These are phyloP conservation scores for Fistularia tabacaria DNA, from an alignment of 2,797 vertebrate genomes.

Conservation along the genomic window DNA sequence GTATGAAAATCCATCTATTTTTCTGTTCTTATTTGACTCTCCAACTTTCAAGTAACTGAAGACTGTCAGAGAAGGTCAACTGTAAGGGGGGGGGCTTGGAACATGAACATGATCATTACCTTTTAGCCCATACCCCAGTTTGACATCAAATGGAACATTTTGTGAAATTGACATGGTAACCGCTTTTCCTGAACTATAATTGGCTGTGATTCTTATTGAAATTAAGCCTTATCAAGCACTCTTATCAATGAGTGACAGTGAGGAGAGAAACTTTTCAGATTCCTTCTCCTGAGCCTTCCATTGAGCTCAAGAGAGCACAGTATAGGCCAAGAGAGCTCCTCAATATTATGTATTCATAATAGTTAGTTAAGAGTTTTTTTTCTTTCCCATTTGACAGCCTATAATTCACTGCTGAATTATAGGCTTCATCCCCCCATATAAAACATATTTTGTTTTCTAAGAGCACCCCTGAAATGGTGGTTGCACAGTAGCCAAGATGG, in stretches of 20 bases:
- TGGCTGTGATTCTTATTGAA: slow-evolving; percentile 84
- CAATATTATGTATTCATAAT: slow-evolving; percentile 65
- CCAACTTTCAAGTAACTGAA: slow-evolving; percentile 59
- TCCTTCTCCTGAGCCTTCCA: slow-evolving; percentile 77
- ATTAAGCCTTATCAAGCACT: slow-evolving; percentile 84
- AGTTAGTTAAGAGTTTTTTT: slow-evolving; percentile 56
- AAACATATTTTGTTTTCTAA: slow-evolving; percentile 76
- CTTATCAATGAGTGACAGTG: slow-evolving; percentile 80
- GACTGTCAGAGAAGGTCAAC: slow-evolving; percentile 65
- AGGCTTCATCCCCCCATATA: slow-evolving; percentile 44
- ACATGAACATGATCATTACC: slow-evolving; percentile 13
- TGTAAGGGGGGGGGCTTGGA: slow-evolving; percentile 36
- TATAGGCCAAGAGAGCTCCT: slow-evolving; percentile 51
- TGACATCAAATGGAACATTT: slow-evolving; percentile 83
- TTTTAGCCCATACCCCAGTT: slow-evolving; percentile 46
- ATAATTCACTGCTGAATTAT: slow-evolving; percentile 62
- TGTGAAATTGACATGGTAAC: slow-evolving; percentile 85
- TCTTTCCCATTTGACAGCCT: slow-evolving; percentile 47
- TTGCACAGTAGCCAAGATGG: slow-evolving; percentile 54
- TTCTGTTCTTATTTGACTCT: slow-evolving; percentile 60
- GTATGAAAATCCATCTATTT: slow-evolving; percentile 63
- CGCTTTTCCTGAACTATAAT: slow-evolving; percentile 79
- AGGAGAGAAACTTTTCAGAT: slow-evolving; percentile 80
- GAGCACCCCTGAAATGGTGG: slow-evolving; percentile 70
- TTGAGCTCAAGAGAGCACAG: slow-evolving; percentile 72